phyloP scores from a whole-genome alignment of 2,113 vertebrate genomes.

The Carettochelys insculpta region DNA sequence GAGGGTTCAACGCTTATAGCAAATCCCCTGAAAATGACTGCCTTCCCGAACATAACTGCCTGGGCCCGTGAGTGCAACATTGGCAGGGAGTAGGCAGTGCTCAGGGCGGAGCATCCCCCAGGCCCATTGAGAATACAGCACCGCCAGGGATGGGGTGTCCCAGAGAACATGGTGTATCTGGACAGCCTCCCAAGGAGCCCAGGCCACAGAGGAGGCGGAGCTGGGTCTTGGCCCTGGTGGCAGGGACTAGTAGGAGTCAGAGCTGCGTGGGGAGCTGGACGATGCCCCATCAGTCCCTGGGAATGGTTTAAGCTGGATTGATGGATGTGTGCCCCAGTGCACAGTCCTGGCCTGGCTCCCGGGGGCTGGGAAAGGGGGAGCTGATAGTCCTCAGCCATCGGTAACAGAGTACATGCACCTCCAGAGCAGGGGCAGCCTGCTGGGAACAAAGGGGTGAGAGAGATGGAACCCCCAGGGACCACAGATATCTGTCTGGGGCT shows the following conservation, averaged over 20 bases:
- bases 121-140: background rate
- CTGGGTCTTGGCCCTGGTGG: background rate
- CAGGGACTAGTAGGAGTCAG: background rate
- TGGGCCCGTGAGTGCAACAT: no score
- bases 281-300: background rate
- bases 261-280: background rate
- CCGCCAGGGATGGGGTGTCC: background rate
- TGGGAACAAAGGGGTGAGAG: background rate
- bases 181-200: background rate
- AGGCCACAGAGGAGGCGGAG: background rate
- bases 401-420: background rate
- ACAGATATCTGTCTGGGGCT: background rate
- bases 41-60: no score
- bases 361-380: rapidly evolving
- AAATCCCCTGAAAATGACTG: no score
- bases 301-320: background rate
- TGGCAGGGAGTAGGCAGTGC: background rate
- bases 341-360: background rate
- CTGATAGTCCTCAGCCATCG: background rate
- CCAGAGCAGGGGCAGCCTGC: background rate
- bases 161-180: background rate
- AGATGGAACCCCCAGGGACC: background rate
- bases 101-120: background rate
- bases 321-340: background rate
- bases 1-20: background rate